Percentiles rank a stretch among this genome's conserved stretches.
phyloP scores from a whole-genome alignment of 2,888 invertebrate genomes.

The Criorhina ranunculi region DNA sequence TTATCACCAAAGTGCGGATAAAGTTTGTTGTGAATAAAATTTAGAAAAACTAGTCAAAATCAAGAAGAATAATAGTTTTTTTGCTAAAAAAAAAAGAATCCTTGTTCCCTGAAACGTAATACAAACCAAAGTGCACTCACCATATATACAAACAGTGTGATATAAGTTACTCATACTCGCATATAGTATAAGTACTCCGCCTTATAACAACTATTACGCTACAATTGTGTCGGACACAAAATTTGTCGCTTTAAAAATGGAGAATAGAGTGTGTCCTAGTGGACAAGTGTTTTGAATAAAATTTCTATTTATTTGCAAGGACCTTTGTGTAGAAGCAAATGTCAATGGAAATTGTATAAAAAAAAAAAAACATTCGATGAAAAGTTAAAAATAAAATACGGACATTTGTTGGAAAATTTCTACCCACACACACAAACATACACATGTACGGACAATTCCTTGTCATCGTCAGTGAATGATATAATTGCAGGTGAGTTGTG shows the following conservation, averaged over 20 bases:
- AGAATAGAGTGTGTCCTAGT: constrained; percentile 5
- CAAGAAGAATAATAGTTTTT: constrained; percentile 20
- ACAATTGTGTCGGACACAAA: not conserved
- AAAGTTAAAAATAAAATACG: constrained; percentile 57
- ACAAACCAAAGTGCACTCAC: constrained; percentile 39
- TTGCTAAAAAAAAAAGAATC: constrained; percentile 45
- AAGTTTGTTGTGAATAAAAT: constrained; percentile 18
- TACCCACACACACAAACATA: constrained; percentile 29
- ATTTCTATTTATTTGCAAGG: constrained; percentile 29
- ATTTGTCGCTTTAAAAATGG: constrained; percentile 6
- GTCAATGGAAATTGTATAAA: constrained; percentile 34
- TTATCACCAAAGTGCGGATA: constrained; percentile 63
- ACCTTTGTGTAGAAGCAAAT: constrained; percentile 28
- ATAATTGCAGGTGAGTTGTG: constrained; percentile 74
- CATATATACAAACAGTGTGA: constrained; percentile 30
- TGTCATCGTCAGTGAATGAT: constrained; percentile 47
- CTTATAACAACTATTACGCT: constrained; percentile 30
- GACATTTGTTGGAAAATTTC: constrained; percentile 71
- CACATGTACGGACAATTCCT: not conserved
- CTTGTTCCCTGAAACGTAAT: constrained; percentile 36
- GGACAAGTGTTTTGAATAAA: constrained; percentile 40
- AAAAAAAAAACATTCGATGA: constrained; percentile 47
- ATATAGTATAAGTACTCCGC: constrained; percentile 31
- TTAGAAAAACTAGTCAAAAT: not conserved
- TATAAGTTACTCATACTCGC: not conserved